Base-by-base conservation (phyloP, 2,113 vertebrate genomes). In the Progne subis region DNA sequence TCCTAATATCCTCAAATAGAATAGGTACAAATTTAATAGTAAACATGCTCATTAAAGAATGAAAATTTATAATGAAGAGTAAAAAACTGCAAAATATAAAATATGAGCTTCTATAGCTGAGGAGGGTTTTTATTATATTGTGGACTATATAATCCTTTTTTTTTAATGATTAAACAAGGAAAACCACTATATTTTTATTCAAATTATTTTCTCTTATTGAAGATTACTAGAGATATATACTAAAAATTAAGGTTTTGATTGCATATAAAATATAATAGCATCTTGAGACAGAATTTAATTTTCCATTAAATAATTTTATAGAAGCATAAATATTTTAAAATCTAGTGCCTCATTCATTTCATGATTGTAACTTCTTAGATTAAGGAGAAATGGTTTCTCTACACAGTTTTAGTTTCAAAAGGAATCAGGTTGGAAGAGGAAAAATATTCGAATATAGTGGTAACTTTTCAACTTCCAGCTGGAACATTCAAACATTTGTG, bases 271-370 rank as follows among this genome's bases (percentile, higher is more conserved):
- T 56, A 49, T 55, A 72, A 59, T 28, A 79, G 9, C 12, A 72
- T 83, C 43, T 28, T 82, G 41, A 92, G 19, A 83, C 43, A 87
- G 82, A 95, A 64, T 69, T 91, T 92, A 87, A 88, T 86, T 92
- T 92, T 92, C 63, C 83, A 67, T 68, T 79, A 69, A 77, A 89
- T 52, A 77, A 41, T 61, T 83, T 93, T 75, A 71, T 89, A 75
- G 60, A 72, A 90, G 57, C n/a, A 37, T 86, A 94, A 80, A 78
- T 95, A 83, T 78, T 88, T 86, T 59, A 63, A 96, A 80, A 46
- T 75, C 6, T 39, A 61, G 7, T 69, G 50, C 18, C 87, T 94
- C 28, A 26, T 34, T 55, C 63, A 60, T 74, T 72, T 92, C 12
- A 41, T 37, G 5, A n/a, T 72, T 19, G 31, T 49, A 49, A 43